A percentile compares a stretch with the other conserved stretches of the same genome.
Conservation (phyloP, 1,140 invertebrate genomes). For the Drosophila novamexicana region DNA sequence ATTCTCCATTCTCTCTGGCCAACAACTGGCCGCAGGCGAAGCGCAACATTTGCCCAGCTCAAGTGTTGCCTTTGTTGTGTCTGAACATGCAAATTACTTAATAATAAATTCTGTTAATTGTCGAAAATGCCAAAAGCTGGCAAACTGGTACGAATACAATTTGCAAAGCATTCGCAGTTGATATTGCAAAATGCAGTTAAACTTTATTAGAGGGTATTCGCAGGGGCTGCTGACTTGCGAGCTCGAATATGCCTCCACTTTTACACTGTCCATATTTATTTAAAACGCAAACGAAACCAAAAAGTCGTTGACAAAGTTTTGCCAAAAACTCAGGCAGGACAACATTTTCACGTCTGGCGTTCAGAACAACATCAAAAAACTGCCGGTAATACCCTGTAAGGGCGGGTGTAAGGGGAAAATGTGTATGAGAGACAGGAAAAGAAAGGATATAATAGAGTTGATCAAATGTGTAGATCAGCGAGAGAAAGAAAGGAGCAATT, state of each 20-base stretch:
- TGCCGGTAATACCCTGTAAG: neutral
- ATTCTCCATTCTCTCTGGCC: slow-evolving; percentile 19
- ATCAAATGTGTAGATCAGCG: no score
- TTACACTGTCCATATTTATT: no score
- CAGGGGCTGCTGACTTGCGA: no score
- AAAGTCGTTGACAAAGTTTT: slow-evolving; percentile 59
- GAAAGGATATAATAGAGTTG: neutral
- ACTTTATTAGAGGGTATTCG: no score
- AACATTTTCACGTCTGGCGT: slow-evolving; percentile 18
- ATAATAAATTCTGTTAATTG: slow-evolving; percentile 58
- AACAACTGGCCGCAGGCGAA: slow-evolving; percentile 26
- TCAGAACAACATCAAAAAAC: slow-evolving; percentile 9
- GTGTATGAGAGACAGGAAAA: neutral
- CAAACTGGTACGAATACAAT: slow-evolving; percentile 1
- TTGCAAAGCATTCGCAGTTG: neutral
- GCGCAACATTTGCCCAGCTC: slow-evolving; percentile 39
- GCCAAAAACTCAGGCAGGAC: slow-evolving; percentile 12
- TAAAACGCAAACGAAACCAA: slow-evolving; percentile 37
- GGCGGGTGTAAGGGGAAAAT: neutral
- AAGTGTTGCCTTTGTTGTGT: slow-evolving; percentile 23
- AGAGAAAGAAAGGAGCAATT: no score
- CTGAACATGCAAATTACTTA: slow-evolving; percentile 62
- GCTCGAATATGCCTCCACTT: no score
- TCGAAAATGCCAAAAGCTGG: slow-evolving; percentile 19
- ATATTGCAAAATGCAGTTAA: neutral